Conservation (phyloP, 37 sponge, comb jelly and placozoan genomes). For the Aplysina aerophoba region DNA sequence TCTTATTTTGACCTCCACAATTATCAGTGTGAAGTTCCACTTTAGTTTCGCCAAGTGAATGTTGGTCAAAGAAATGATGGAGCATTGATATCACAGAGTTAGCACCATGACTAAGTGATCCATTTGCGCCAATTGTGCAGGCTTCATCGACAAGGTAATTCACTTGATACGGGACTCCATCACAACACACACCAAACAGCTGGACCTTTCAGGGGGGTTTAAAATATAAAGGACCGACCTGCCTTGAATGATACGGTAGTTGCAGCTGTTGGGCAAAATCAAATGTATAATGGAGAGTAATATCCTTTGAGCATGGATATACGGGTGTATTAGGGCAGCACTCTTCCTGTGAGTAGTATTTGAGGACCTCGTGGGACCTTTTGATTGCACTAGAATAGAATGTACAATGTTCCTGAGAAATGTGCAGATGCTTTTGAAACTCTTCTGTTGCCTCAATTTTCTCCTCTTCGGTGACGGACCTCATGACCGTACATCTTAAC, state of each 20-base stretch:
- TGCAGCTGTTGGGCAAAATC: constrained; percentile 35
- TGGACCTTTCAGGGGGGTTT: constrained; percentile 14
- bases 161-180: constrained; percentile 15
- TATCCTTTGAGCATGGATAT: constrained; percentile 3
- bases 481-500: constrained; percentile 6
- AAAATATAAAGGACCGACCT: constrained; percentile 21
- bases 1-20: constrained; percentile 54
- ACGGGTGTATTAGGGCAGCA: neutral
- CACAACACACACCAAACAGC: constrained; percentile 11
- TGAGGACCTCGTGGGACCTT: neutral
- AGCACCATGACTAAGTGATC: neutral
- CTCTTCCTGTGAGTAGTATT: too few relatives aligned
- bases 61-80: neutral
- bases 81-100: constrained; percentile 27
- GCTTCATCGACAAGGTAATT: constrained; percentile 21
- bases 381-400: constrained; percentile 2
- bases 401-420: constrained; percentile 34
- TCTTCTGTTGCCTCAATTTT: constrained; percentile 22
- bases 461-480: constrained; percentile 33
- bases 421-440: constrained; percentile 26
- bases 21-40: constrained; percentile 41
- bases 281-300: constrained; percentile 19
- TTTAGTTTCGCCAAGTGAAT: constrained; percentile 4
- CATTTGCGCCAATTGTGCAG: neutral
- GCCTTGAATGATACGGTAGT: constrained; percentile 18